phyloP scores from a whole-genome alignment of 2,797 vertebrate genomes.

The Halcyon leucocephala region DNA sequence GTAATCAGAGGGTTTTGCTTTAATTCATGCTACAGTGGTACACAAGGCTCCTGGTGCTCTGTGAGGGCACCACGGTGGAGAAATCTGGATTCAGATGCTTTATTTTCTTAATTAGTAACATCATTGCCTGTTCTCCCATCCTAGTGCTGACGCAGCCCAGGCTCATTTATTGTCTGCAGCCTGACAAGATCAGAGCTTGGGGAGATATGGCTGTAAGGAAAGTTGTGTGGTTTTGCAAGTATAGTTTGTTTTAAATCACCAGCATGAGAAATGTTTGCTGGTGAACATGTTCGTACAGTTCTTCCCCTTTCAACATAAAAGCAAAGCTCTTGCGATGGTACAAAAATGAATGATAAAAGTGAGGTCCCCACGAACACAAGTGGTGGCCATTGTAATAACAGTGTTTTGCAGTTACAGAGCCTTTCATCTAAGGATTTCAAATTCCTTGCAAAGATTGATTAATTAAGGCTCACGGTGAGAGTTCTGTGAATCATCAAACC shows the following conservation, averaged over 20 bases:
- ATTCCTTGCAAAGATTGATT: slow-evolving; percentile 68
- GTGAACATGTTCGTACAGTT: slow-evolving; percentile 17
- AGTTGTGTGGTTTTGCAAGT: background rate
- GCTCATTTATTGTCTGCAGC: background rate
- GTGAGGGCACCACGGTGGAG: background rate
- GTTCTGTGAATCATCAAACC: slow-evolving; percentile 72
- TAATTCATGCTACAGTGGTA: background rate
- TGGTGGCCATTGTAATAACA: slow-evolving; percentile 51
- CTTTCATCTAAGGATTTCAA: slow-evolving; percentile 72
- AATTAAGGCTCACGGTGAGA: slow-evolving; percentile 67
- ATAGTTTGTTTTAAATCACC: background rate
- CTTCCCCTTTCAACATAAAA: slow-evolving; percentile 9
- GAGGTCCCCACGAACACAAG: slow-evolving; percentile 8
- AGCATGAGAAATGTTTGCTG: slow-evolving; percentile 12
- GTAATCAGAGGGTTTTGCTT: background rate
- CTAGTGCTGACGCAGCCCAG: background rate
- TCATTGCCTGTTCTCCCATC: background rate
- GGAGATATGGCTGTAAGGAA: background rate
- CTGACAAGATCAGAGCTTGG: slow-evolving; percentile 11
- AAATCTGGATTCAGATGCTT: background rate
- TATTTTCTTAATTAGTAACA: background rate
- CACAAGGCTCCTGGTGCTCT: background rate
- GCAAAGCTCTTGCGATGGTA: background rate
- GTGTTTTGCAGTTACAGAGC: slow-evolving; percentile 46
- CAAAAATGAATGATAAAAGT: background rate